Conservation (phyloP, 2,888 invertebrate genomes). For the Odontothrips loti region DNA sequence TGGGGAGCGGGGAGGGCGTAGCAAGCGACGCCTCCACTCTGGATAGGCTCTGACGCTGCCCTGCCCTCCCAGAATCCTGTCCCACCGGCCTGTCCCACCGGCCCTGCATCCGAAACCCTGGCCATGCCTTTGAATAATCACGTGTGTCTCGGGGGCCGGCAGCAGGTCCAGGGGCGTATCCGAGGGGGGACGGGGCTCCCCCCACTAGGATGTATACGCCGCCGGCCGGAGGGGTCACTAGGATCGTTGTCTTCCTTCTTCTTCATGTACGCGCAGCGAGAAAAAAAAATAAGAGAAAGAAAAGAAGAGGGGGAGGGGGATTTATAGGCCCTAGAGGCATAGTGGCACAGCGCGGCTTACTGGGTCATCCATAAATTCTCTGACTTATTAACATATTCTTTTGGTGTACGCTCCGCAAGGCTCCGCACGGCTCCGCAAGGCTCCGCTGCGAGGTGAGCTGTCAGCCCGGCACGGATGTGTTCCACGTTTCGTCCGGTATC, state of each 20-base stretch:
- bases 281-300: too few species aligned
- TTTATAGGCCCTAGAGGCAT: not conserved
- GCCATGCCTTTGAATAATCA: slow-evolving; percentile 16
- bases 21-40: not conserved
- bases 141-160: not conserved
- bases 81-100: too few species aligned
- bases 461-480: not conserved
- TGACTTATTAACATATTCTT: not conserved
- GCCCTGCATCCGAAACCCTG: too few species aligned
- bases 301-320: not conserved
- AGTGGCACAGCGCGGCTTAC: not conserved
- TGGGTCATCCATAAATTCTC: slow-evolving; percentile 9
- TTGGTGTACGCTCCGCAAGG: not conserved
- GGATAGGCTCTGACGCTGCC: not conserved
- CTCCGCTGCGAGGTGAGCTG: not conserved
- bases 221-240: not conserved
- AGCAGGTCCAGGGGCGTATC: not conserved
- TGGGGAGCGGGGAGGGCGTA: not conserved
- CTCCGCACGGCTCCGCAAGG: not conserved
- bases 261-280: not conserved
- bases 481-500: not conserved
- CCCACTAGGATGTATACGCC: not conserved
- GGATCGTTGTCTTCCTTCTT: not conserved
- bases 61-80: not conserved
- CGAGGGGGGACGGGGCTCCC: too few species aligned